Evolutionary conservation across 2,797 vertebrate genomes (phyloP).

Genomic region (Dryobates pubescens): DNA sequence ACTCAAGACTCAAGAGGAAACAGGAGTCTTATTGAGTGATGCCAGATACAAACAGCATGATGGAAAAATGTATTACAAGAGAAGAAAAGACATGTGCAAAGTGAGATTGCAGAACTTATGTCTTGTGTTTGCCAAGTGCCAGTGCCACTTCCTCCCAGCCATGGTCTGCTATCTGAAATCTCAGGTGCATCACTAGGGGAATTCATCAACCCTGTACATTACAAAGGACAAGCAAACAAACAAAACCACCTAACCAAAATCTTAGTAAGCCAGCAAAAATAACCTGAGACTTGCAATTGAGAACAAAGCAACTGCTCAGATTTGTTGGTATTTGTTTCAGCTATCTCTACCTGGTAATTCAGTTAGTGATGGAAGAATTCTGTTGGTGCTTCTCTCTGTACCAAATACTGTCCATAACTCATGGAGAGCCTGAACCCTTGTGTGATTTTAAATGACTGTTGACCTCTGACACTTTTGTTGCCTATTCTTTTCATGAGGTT

Average conservation of each 20-base stretch:
- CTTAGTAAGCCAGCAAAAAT: neutral
- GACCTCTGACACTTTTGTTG: neutral
- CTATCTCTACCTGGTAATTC: neutral
- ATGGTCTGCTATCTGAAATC: neutral
- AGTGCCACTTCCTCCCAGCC: neutral
- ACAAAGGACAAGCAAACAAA: too few relatives aligned
- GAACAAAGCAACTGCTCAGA: neutral
- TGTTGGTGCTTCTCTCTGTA: neutral
- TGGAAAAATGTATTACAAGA: constrained; percentile 9
- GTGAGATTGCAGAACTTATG: neutral
- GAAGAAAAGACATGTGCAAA: constrained; percentile 22
- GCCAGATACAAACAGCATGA: constrained; percentile 37
- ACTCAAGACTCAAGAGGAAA: constrained; percentile 27
- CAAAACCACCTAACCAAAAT: neutral
- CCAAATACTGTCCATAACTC: neutral
- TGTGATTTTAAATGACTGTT: neutral
- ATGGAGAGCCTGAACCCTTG: neutral
- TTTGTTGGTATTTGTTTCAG: neutral
- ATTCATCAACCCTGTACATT: neutral
- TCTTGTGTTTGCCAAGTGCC: constrained; percentile 2
- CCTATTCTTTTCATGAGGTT: neutral
- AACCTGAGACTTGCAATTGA: neutral
- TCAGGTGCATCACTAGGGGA: neutral
- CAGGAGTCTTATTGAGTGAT: neutral
- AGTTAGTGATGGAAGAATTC: neutral